phyloP scores from a whole-genome alignment of 2,797 vertebrate species.

The Protosalanx chinensis region DNA sequence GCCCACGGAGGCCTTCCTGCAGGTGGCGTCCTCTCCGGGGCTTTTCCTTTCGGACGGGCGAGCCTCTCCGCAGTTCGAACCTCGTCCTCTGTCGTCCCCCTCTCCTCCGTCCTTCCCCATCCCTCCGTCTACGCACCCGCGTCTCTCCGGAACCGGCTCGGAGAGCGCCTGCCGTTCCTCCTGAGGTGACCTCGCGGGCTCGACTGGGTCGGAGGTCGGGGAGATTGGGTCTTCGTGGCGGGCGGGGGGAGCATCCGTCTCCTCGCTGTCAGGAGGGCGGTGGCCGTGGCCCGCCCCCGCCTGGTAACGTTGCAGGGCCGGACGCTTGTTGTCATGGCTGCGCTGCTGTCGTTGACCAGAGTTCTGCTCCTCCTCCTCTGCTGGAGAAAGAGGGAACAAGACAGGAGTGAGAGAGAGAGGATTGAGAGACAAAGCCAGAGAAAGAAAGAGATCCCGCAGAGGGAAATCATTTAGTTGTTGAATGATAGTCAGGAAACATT shows the following conservation, averaged over 20 bases:
- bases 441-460: background rate
- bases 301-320: constrained; percentile 82
- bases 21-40: background rate
- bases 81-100: constrained; percentile 45
- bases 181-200: constrained; percentile 23
- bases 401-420: background rate
- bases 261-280: constrained; percentile 63
- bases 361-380: constrained; percentile 54
- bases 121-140: constrained; percentile 31
- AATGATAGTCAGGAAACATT: no score
- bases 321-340: constrained; percentile 71
- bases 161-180: constrained; percentile 32
- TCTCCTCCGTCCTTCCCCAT: constrained; percentile 22
- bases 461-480: no score
- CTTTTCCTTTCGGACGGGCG: constrained; percentile 31
- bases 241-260: constrained; percentile 42
- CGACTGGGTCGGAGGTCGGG: constrained; percentile 26
- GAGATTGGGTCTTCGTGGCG: constrained; percentile 29
- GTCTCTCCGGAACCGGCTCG: constrained; percentile 34
- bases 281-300: constrained; percentile 74
- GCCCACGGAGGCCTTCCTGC: background rate
- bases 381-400: constrained; percentile 2
- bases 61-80: background rate
- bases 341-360: constrained; percentile 64
- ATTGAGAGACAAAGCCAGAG: background rate